These are phyloP conservation scores for Scolopax bukidnonensis DNA, from an alignment of 2,797 vertebrate genomes.

Conservation along the genomic window DNA sequence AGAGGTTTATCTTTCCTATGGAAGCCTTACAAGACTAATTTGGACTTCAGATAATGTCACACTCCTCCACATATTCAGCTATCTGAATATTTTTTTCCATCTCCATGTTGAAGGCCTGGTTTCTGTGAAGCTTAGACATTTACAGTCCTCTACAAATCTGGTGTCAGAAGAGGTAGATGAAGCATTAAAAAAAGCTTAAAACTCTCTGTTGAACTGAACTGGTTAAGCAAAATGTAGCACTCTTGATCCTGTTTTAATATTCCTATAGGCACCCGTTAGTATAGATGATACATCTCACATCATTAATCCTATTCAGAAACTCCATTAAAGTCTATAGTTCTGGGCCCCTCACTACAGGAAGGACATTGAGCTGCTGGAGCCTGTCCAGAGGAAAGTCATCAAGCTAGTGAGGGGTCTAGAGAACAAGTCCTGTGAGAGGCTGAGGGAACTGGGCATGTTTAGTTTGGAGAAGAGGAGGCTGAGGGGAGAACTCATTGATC, in stretches of 20 bases:
- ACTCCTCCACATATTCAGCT: background rate
- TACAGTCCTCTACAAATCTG: background rate
- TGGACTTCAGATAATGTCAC: background rate
- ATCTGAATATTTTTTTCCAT: background rate
- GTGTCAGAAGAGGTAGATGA: background rate
- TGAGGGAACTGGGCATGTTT: too few relatives aligned
- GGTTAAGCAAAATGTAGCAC: background rate
- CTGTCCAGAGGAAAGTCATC: too few relatives aligned
- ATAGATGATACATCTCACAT: background rate
- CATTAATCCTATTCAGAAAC: constrained; percentile 24
- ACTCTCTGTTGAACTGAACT: background rate
- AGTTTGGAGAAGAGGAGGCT: too few relatives aligned
- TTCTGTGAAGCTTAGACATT: background rate
- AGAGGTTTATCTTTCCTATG: background rate
- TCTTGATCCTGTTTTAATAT: constrained; percentile 1
- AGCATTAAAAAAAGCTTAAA: background rate
- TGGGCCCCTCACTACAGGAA: too few relatives aligned
- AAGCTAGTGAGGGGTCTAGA: too few relatives aligned
- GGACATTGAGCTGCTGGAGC: too few relatives aligned
- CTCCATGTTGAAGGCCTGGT: background rate
- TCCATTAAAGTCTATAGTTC: background rate
- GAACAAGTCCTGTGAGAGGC: too few relatives aligned
- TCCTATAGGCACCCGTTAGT: background rate
- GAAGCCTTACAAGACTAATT: background rate
- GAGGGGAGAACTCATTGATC: too few relatives aligned